Percentiles rank a stretch among this genome's conserved stretches.
Evolutionary conservation across 2,888 invertebrate species (phyloP).

Genomic region (Xylocampa areola): DNA sequence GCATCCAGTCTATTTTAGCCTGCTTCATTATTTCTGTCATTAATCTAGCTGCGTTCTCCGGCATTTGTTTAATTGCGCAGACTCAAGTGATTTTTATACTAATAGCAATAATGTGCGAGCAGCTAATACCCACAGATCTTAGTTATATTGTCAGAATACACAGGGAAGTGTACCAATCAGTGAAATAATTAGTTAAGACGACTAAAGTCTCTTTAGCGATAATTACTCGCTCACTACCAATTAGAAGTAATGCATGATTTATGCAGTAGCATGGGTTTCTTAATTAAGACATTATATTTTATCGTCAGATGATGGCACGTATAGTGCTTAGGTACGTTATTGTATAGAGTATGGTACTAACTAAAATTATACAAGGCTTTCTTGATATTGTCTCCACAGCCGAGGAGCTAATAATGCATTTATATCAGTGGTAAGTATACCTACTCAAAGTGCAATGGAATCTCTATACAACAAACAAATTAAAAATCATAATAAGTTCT

Average conservation of each 20-base stretch:
- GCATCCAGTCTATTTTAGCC: no score
- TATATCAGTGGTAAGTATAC: no score
- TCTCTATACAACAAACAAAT: no score
- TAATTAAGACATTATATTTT: slow-evolving; percentile 23
- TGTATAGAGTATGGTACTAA: slow-evolving; percentile 4
- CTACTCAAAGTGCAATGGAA: no score
- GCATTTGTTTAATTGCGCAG: not conserved
- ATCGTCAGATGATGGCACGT: not conserved
- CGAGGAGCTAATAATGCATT: no score
- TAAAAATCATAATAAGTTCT: no score
- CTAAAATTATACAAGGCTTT: slow-evolving; percentile 4
- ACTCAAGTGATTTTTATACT: slow-evolving; percentile 1
- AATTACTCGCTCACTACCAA: slow-evolving; percentile 38
- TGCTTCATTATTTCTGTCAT: no score
- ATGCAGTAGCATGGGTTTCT: slow-evolving; percentile 31
- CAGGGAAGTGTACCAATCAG: slow-evolving; percentile 41
- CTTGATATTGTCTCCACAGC: no score
- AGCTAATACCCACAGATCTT: slow-evolving; percentile 10
- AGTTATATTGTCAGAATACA: slow-evolving; percentile 29
- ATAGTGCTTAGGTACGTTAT: not conserved
- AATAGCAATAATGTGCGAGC: slow-evolving; percentile 18
- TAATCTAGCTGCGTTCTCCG: no score
- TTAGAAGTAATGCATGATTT: slow-evolving; percentile 49
- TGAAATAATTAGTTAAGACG: slow-evolving; percentile 45
- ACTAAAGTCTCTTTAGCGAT: slow-evolving; percentile 22